These are phyloP conservation scores for Matsumyia berberina DNA, from an alignment of 2,888 invertebrate species.

Conservation along the genomic window DNA sequence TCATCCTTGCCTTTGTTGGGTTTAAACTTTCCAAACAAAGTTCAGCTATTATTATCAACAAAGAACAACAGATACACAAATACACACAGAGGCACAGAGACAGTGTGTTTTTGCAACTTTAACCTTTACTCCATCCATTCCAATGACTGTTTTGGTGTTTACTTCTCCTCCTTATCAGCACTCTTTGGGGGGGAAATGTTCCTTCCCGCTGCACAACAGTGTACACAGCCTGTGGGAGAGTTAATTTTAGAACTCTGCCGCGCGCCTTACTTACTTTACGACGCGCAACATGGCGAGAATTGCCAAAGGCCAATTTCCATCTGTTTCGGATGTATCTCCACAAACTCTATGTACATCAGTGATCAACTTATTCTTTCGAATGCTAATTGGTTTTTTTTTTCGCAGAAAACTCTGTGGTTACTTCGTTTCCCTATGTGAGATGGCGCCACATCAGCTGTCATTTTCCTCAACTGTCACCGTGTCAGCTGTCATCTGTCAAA, in stretches of 20 bases:
- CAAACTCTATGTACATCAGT: no score
- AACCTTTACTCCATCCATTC: constrained; percentile 21
- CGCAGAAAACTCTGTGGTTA: no score
- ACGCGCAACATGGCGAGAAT: background rate
- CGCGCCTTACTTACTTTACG: background rate
- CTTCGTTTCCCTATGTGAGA: constrained; percentile 51
- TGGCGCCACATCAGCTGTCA: constrained; percentile 40
- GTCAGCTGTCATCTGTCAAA: background rate
- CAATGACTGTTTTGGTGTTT: constrained; percentile 7
- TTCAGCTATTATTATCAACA: constrained; percentile 73
- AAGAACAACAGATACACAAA: constrained; percentile 49
- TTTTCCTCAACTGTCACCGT: constrained; percentile 60
- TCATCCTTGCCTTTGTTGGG: constrained; percentile 18
- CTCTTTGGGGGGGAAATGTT: constrained; percentile 19
- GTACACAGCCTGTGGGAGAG: constrained; percentile 7
- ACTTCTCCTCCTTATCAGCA: constrained; percentile 45
- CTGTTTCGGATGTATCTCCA: no score
- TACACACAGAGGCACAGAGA: no score
- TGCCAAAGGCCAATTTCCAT: background rate
- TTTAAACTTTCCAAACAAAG: constrained; percentile 61
- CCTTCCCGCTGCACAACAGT: background rate
- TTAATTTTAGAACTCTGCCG: constrained; percentile 54
- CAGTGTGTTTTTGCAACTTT: constrained; percentile 62
- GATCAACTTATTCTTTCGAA: no score
- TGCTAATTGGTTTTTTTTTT: no score